phyloP scores from a whole-genome alignment of 2,113 vertebrate genomes.

The Tyrannus savana region DNA sequence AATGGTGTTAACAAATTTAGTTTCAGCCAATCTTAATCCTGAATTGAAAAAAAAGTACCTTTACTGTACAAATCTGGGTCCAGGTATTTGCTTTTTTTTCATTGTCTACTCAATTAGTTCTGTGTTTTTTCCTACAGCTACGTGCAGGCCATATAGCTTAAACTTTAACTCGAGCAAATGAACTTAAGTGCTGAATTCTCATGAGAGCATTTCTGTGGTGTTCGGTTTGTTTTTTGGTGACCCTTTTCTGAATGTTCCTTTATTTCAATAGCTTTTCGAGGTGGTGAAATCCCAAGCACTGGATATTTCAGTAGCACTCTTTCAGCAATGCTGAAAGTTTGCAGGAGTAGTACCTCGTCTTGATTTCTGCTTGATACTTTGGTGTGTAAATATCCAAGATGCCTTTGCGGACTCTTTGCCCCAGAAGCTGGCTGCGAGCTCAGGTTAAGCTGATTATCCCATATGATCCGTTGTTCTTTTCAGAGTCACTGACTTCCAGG shows the following conservation, averaged over 20 bases:
- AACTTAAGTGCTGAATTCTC: not conserved
- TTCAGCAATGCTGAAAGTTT: not conserved
- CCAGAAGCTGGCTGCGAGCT: not conserved
- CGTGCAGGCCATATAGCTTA: not conserved
- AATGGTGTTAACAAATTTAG: not conserved
- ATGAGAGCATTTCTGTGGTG: not conserved
- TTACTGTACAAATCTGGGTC: not conserved
- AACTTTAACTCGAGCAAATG: not conserved
- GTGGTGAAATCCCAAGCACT: not conserved
- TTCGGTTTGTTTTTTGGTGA: not conserved
- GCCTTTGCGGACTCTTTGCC: not conserved
- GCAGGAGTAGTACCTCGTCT: not conserved
- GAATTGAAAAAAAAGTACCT: not conserved
- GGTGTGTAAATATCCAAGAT: not conserved
- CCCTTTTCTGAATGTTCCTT: not conserved
- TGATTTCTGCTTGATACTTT: not conserved
- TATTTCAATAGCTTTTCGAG: not conserved
- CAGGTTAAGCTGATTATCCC: conserved; percentile 5
- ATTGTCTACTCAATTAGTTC: not conserved
- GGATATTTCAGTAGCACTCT: not conserved
- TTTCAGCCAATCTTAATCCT: not conserved
- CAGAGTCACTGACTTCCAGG: conserved; percentile 32
- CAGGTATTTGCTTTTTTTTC: not conserved
- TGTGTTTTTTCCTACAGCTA: not conserved
- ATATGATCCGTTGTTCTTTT: conserved; percentile 26